Evolutionary conservation across 2,113 vertebrate species (phyloP).

Genomic region (Ammodramus savannarum): DNA sequence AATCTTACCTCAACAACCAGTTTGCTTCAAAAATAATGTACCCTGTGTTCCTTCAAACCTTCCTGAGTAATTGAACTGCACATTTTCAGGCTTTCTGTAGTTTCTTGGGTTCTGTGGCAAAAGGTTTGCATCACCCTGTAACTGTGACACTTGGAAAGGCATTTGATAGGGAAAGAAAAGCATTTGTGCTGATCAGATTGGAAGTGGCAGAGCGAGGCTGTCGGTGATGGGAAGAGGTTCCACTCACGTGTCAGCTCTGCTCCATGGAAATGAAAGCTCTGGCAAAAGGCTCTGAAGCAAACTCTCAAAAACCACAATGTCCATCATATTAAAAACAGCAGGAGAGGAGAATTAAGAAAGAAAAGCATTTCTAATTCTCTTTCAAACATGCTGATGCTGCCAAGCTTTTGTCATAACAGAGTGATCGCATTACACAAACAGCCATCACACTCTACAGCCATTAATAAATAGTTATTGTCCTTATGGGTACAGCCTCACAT

Average conservation of each 20-base stretch:
- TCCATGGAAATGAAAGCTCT: constrained; percentile 74
- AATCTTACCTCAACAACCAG: not conserved
- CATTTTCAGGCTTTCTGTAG: not conserved
- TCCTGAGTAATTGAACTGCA: not conserved
- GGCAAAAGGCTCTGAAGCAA: constrained; percentile 69
- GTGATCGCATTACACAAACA: constrained; percentile 72
- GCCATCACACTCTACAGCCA: constrained; percentile 60
- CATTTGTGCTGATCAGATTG: constrained; percentile 42
- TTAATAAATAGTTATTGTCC: constrained; percentile 74
- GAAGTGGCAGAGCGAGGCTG: not conserved
- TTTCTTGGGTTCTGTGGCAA: not conserved
- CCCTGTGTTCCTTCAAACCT: constrained; percentile 1
- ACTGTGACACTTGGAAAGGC: constrained; percentile 22
- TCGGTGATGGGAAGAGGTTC: constrained; percentile 14
- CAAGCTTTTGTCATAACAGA: constrained; percentile 78
- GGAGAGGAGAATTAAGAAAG: constrained; percentile 78
- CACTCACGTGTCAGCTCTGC: constrained; percentile 66
- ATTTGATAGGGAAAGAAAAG: constrained; percentile 17
- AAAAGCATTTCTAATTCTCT: constrained; percentile 82
- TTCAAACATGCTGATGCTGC: constrained; percentile 71
- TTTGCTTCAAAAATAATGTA: constrained; percentile 4
- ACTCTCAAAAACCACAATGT: constrained; percentile 74
- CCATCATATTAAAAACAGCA: constrained; percentile 80
- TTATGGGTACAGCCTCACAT: constrained; percentile 64
- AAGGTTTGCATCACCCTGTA: constrained; percentile 20